phyloP scores from a whole-genome alignment of 2,797 vertebrate species.

The Phalloptychus januarius region DNA sequence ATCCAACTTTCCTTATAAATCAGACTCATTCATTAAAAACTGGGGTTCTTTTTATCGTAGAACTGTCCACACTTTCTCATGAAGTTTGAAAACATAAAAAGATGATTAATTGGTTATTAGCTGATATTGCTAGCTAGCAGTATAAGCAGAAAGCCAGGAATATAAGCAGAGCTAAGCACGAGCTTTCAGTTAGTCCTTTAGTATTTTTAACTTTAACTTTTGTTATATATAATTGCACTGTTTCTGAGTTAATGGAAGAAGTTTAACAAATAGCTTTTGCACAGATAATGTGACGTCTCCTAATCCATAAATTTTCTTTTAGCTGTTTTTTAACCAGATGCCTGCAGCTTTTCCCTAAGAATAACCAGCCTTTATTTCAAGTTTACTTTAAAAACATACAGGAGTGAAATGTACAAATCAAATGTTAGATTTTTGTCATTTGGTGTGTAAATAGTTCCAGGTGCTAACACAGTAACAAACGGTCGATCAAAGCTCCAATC shows the following conservation, averaged over 20 bases:
- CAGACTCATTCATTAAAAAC: too few relatives aligned
- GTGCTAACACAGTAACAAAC: conserved; percentile 15
- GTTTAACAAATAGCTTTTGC: background rate
- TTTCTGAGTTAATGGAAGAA: background rate
- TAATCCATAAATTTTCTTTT: background rate
- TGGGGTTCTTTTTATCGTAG: too few relatives aligned
- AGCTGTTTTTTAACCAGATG: background rate
- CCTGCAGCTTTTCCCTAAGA: background rate
- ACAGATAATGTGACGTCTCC: background rate
- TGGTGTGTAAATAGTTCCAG: conserved; percentile 16
- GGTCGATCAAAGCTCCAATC: conserved; percentile 26
- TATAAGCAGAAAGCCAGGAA: too few relatives aligned
- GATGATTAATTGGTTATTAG: background rate
- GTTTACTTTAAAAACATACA: background rate
- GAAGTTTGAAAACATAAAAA: background rate
- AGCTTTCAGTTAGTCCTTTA: too few relatives aligned
- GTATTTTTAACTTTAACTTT: too few relatives aligned
- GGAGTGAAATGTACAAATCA: background rate
- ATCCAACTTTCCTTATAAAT: background rate
- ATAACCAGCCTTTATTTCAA: background rate
- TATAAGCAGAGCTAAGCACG: too few relatives aligned
- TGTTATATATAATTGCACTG: background rate
- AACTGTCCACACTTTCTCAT: background rate
- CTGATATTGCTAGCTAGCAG: background rate
- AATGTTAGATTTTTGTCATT: background rate